These are phyloP conservation scores for Anableps anableps DNA, from an alignment of 2,797 vertebrate genomes.

Conservation along the genomic window DNA sequence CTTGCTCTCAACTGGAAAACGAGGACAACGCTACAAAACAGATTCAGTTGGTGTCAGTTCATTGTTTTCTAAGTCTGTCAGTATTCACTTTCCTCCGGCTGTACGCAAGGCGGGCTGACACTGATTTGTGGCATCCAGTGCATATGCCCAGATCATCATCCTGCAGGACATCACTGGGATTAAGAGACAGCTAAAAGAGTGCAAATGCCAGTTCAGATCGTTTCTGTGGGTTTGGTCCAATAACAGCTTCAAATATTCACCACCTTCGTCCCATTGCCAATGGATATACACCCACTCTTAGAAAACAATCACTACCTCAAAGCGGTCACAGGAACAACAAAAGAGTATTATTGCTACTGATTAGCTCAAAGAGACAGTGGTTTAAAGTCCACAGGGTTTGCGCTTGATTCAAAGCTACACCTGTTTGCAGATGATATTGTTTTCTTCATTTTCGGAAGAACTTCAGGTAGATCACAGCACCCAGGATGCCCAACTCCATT, in stretches of 20 bases:
- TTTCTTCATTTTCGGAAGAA: conserved; percentile 84
- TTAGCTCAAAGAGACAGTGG: conserved; percentile 24
- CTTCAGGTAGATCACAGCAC: conserved; percentile 92
- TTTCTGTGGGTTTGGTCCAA: conserved; percentile 36
- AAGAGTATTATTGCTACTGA: conserved; percentile 51
- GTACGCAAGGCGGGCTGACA: neutral
- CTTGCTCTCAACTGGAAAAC: conserved; percentile 5
- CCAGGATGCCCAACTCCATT: conserved; percentile 92
- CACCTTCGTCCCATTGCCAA: neutral
- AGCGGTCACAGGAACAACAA: conserved; percentile 33
- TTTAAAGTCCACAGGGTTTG: conserved; percentile 11
- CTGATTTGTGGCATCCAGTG: conserved; percentile 3
- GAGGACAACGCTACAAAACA: neutral
- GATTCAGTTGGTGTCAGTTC: conserved; percentile 17
- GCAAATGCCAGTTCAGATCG: conserved; percentile 23
- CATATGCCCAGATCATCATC: conserved; percentile 18
- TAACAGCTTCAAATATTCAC: conserved; percentile 9
- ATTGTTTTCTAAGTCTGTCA: neutral
- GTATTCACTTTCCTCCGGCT: neutral
- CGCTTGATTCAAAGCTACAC: conserved; percentile 9
- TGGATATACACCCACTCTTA: conserved; percentile 9
- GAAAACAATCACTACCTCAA: conserved; percentile 8
- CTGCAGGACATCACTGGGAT: conserved; percentile 7
- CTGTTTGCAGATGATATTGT: neutral
- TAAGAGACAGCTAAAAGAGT: conserved; percentile 34